Evolutionary conservation across 2,113 vertebrate species (phyloP).

Genomic region (Hypanus sabinus): DNA sequence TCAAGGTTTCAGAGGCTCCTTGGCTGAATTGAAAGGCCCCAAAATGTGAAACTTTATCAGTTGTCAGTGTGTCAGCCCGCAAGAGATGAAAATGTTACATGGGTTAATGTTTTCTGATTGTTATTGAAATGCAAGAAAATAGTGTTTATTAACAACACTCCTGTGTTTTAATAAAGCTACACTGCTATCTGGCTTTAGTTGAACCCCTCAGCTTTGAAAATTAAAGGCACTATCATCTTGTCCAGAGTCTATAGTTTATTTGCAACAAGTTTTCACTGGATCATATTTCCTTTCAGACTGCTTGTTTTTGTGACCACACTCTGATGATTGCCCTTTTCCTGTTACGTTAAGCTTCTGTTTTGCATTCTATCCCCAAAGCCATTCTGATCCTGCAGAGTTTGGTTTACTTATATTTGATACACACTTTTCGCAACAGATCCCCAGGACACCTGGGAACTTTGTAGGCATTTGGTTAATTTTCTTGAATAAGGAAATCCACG

Average conservation of each 20-base stretch:
- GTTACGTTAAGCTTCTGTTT: background rate
- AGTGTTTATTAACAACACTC: background rate
- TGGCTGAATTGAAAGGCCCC: background rate
- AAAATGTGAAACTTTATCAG: background rate
- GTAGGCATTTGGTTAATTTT: background rate
- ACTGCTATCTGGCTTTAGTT: background rate
- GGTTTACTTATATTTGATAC: background rate
- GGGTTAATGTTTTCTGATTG: background rate
- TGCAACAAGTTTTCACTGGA: background rate
- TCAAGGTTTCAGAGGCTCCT: background rate
- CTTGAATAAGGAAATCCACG: background rate
- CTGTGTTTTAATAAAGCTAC: background rate
- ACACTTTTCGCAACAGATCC: background rate
- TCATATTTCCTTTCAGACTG: background rate
- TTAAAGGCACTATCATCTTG: background rate
- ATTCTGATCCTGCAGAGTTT: background rate
- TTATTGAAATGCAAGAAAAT: background rate
- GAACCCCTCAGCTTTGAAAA: background rate
- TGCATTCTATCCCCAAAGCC: background rate
- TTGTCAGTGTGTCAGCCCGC: background rate
- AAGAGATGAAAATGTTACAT: too few relatives aligned
- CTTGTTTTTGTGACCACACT: background rate
- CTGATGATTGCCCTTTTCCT: slow-evolving; percentile 14
- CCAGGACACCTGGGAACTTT: background rate
- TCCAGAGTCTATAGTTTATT: background rate